Conservation (phyloP, 2,113 vertebrate species). For the Odontophorus gujanensis region DNA sequence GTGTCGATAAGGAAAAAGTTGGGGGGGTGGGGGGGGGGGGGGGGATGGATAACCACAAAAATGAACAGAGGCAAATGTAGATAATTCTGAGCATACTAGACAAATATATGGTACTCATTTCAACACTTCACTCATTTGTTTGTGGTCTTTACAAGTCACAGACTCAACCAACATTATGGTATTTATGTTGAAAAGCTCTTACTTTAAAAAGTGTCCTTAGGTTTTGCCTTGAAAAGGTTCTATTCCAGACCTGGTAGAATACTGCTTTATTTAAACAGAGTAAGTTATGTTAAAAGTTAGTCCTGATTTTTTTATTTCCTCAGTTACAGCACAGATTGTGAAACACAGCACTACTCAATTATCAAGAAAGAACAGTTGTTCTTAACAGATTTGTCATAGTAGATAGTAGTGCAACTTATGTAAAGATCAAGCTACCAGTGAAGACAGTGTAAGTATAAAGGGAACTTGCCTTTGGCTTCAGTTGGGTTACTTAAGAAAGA, state of each 20-base stretch:
- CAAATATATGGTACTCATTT: background rate
- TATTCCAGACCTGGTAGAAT: background rate
- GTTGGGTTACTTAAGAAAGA: background rate
- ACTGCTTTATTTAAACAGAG: background rate
- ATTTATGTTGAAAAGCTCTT: background rate
- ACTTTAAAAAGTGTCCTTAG: background rate
- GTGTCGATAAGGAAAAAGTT: too few relatives aligned
- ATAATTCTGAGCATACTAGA: background rate
- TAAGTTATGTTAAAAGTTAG: background rate
- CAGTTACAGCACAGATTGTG: background rate
- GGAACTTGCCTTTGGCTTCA: background rate
- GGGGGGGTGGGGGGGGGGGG: too few relatives aligned
- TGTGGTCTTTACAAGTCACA: background rate
- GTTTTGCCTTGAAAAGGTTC: background rate
- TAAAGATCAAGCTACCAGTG: background rate
- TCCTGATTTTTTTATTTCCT: background rate
- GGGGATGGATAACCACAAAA: background rate
- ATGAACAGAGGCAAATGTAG: background rate
- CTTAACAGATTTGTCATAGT: background rate
- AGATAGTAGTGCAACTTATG: background rate
- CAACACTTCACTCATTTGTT: background rate
- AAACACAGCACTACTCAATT: background rate
- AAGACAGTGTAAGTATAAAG: background rate
- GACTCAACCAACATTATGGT: background rate
- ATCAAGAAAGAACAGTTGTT: background rate